phyloP scores from a whole-genome alignment of 2,797 vertebrate genomes.

The Chelidonichthys spinosus region DNA sequence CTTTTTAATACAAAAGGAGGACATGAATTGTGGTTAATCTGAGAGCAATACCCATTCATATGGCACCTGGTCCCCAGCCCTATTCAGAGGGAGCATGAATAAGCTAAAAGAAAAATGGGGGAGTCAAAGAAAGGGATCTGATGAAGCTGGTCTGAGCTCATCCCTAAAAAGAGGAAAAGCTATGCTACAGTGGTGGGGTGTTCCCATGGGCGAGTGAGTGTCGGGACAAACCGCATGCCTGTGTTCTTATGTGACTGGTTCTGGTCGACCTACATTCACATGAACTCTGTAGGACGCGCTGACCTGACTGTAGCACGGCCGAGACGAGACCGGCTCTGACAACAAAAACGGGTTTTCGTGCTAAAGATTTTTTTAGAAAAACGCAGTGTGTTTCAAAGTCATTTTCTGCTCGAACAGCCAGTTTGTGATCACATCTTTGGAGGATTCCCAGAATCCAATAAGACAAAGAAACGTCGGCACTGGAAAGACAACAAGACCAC shows the following conservation, averaged over 20 bases:
- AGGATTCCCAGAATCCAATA: conserved; percentile 61
- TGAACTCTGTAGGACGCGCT: conserved; percentile 58
- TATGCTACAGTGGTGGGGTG: conserved; percentile 59
- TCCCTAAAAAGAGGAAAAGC: conserved; percentile 58
- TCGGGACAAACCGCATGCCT: conserved; percentile 67
- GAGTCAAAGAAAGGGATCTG: conserved; percentile 68
- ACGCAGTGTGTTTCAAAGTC: conserved; percentile 49
- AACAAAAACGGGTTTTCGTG: conserved; percentile 26
- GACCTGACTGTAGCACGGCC: conserved; percentile 59
- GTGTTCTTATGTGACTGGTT: conserved; percentile 68
- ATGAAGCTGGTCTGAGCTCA: conserved; percentile 69
- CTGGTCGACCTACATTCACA: conserved; percentile 71
- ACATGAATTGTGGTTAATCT: conserved; percentile 72
- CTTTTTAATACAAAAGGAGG: conserved; percentile 76
- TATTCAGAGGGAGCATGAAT: conserved; percentile 75
- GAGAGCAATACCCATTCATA: conserved; percentile 77
- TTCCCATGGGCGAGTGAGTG: conserved; percentile 72
- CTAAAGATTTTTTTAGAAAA: conserved; percentile 45
- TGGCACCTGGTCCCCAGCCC: conserved; percentile 76
- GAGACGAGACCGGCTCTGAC: conserved; percentile 35
- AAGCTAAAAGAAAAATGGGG: conserved; percentile 35
- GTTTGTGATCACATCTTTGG: conserved; percentile 69
- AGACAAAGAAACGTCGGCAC: conserved; percentile 52
- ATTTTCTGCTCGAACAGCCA: conserved; percentile 49
- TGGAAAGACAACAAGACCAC: conserved; percentile 73